These are phyloP conservation scores for Metopia argyrocephala DNA, from an alignment of 2,888 invertebrate genomes.

Conservation along the genomic window DNA sequence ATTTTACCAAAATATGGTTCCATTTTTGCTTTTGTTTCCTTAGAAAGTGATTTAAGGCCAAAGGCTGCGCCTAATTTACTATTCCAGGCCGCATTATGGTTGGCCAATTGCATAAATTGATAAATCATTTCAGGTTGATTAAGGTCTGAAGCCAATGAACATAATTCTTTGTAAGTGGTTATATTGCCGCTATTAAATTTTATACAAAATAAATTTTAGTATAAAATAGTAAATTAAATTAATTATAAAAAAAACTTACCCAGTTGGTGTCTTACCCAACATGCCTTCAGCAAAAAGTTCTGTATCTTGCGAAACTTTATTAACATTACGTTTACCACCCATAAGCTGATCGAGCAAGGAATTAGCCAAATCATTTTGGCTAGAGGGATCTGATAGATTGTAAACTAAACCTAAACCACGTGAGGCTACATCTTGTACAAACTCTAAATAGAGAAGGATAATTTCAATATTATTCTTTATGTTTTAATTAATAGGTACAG, in stretches of 20 bases:
- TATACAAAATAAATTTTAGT: neutral
- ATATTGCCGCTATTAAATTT: constrained; percentile 86
- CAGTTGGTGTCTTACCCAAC: constrained; percentile 91
- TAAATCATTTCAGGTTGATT: constrained; percentile 97
- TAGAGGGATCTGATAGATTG: constrained; percentile 86
- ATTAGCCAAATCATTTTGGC: constrained; percentile 85
- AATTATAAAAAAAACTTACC: constrained; percentile 80
- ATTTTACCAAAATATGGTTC: constrained; percentile 90
- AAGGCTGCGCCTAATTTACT: constrained; percentile 94
- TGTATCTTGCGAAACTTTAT: constrained; percentile 89
- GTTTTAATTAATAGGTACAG: no score
- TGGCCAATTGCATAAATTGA: constrained; percentile 96
- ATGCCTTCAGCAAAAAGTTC: constrained; percentile 93
- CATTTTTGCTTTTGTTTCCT: constrained; percentile 90
- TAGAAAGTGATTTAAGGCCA: constrained; percentile 92
- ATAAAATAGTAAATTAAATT: neutral
- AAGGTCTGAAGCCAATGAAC: constrained; percentile 94
- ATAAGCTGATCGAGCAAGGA: constrained; percentile 90
- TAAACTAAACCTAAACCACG: constrained; percentile 94
- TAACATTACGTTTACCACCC: constrained; percentile 86
- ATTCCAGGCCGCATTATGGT: constrained; percentile 96
- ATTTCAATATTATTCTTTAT: no score
- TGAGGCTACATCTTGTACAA: constrained; percentile 95
- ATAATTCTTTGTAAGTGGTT: constrained; percentile 96
- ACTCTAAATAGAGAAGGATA: constrained; percentile 81